These are phyloP conservation scores for Idaea dimidiata DNA, from an alignment of 2,888 invertebrate genomes.

Conservation along the genomic window DNA sequence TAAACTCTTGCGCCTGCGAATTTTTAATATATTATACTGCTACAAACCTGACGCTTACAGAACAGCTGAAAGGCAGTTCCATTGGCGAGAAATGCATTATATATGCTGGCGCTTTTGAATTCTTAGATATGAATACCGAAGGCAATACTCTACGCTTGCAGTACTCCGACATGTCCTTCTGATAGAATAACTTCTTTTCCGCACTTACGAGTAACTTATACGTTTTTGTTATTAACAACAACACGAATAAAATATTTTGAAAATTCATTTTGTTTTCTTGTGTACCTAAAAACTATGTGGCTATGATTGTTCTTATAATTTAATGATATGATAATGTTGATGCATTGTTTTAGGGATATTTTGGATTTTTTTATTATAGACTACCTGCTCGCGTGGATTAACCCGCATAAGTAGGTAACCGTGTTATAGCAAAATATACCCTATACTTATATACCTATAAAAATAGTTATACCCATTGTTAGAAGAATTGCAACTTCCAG, in stretches of 20 bases:
- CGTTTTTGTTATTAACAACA: not conserved
- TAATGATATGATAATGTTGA: not conserved
- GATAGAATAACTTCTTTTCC: conserved; percentile 44
- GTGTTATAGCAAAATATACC: no score
- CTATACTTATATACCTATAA: no score
- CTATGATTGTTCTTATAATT: not conserved
- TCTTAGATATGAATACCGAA: conserved; percentile 62
- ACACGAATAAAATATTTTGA: conserved; percentile 8
- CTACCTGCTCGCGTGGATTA: no score
- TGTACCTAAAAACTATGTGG: not conserved
- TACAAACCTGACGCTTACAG: conserved; percentile 58
- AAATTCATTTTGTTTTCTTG: conserved; percentile 8
- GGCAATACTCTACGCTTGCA: conserved; percentile 62
- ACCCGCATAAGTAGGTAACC: no score
- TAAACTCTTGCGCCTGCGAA: not conserved
- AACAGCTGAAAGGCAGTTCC: conserved; percentile 65
- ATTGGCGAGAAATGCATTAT: conserved; percentile 58
- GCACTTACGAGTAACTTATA: conserved; percentile 15
- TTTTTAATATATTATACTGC: not conserved
- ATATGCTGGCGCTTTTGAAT: conserved; percentile 55
- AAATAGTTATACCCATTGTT: no score
- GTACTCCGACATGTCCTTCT: conserved; percentile 64
- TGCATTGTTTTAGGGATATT: no score
- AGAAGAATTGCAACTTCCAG: no score
- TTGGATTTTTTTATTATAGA: no score